Evolutionary conservation across 2,888 invertebrate genomes (phyloP), one percentile per base, ranked within the genome.

Genomic region (Tigriopus californicus): DNA sequence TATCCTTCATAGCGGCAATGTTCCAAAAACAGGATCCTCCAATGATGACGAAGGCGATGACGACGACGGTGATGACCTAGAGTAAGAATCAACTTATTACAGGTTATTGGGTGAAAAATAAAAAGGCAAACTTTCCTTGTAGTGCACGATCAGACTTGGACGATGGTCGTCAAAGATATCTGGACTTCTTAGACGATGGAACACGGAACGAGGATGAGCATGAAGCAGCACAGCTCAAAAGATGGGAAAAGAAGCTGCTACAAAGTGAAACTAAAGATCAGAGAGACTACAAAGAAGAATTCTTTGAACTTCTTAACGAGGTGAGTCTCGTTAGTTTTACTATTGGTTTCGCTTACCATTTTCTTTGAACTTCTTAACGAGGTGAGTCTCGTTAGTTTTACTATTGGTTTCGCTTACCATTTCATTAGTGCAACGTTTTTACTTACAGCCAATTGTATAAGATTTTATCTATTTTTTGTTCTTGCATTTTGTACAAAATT

Each of bases 251-350:
- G 15, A 18, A 54, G 15, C 6, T 41, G 10, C 40, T 41, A 15
- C 40, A 41, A 41, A n/a, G n/a, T 41, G 54, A 54, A 20, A 41
- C 40, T 41, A 25, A 25, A 1, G 54, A 54, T n/a, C 40, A 54
- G 41, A 54, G 41, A 15, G 24, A 25, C 15, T 54, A 54, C 40
- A 54, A 54, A 41, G 54, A 54, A n/a, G 54, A 54, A 18, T 54
- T 54, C 54, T 54, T 54, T 54, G 54, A 54, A 18, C 54, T 54
- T 41, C 41, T 54, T 1, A 41, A 54, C 41, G 54, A 54, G 54
- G 54, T 54, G 22, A 52, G 10, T 13, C 33, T 25, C 33, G 33
- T 8, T 3, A 8, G 4, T 8, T 33, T 33, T 3, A 33, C 3
- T 5, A 33, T 33, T 33, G 33, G 33, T 33, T 33, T 33, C 8